Evolutionary conservation across 2,797 vertebrate genomes (phyloP).

Genomic region (Clamator glandarius): DNA sequence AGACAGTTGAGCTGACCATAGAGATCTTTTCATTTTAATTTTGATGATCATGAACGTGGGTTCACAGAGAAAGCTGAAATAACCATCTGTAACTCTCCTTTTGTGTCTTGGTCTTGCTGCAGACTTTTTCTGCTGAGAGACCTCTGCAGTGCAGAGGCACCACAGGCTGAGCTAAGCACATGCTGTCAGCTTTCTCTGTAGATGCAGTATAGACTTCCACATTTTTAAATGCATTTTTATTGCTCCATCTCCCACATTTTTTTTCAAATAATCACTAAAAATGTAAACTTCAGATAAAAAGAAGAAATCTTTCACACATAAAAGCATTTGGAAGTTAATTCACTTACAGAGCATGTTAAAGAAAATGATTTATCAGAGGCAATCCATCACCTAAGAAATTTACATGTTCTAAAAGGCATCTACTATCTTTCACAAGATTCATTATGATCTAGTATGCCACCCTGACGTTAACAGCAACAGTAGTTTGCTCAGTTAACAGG

Average conservation of each 20-base stretch:
- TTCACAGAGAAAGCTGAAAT: neutral
- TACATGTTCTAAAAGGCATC: neutral
- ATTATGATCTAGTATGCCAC: neutral
- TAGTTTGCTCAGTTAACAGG: neutral
- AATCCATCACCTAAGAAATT: neutral
- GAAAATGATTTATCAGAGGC: neutral
- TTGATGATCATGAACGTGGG: neutral
- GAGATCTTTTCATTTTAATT: neutral
- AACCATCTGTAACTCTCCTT: neutral
- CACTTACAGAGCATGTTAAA: neutral
- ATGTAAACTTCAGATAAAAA: neutral
- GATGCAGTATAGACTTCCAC: neutral
- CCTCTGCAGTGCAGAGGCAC: neutral
- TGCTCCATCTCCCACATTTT: neutral
- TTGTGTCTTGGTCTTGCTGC: neutral
- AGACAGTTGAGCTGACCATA: neutral
- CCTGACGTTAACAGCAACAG: neutral
- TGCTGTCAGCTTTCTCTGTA: neutral
- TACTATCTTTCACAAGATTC: neutral
- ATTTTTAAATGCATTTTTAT: neutral
- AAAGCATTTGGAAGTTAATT: neutral
- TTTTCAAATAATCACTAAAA: neutral
- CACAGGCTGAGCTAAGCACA: neutral
- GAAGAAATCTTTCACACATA: neutral
- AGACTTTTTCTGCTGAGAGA: neutral